Conservation (phyloP, 37 sponge, comb jelly and placozoan species). For the Beroe forskalii region DNA sequence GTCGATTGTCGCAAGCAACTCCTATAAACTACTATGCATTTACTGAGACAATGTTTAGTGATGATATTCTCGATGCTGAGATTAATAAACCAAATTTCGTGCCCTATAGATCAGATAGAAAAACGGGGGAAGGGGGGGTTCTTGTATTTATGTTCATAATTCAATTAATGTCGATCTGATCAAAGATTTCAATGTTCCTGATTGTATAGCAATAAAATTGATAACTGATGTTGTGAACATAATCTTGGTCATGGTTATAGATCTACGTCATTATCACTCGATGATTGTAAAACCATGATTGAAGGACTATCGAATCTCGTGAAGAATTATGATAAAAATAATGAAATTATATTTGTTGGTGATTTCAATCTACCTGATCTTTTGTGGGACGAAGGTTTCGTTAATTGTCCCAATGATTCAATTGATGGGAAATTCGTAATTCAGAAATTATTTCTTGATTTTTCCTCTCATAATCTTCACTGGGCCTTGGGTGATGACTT, state of each 20-base stretch:
- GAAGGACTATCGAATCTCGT: not conserved
- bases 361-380: constrained; percentile 53
- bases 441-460: constrained; percentile 33
- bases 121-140: constrained; percentile 20
- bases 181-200: constrained; percentile 17
- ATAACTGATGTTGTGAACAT: constrained; percentile 2
- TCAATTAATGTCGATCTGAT: not conserved
- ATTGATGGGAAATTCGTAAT: constrained; percentile 1
- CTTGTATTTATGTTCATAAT: constrained; percentile 49
- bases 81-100: not conserved
- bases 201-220: not conserved
- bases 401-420: constrained; percentile 7
- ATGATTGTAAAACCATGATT: not conserved
- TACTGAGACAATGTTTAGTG: constrained; percentile 51
- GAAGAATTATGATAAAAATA: not conserved
- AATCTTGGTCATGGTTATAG: not conserved
- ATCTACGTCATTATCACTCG: not conserved
- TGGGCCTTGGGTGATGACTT: constrained; percentile 32
- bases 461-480: not conserved
- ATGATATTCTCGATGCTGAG: constrained; percentile 56
- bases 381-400: constrained; percentile 15
- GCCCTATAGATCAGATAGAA: constrained; percentile 33
- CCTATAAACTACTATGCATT: not conserved
- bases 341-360: constrained; percentile 23
- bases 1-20: not conserved